Evolutionary conservation across 1,140 invertebrate species (phyloP).

Genomic region (Streblospio benedicti): DNA sequence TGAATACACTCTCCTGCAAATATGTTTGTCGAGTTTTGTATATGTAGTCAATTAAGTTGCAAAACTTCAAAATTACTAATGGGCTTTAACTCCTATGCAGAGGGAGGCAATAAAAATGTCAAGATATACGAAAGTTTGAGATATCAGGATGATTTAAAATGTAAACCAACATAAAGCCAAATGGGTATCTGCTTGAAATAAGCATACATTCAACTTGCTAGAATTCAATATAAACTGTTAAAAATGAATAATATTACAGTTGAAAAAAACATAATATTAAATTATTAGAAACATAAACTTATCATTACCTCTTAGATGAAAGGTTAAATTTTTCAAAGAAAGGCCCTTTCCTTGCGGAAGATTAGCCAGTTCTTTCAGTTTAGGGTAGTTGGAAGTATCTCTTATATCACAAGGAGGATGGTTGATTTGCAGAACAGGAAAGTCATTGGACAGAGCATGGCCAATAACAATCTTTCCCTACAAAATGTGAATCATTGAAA

Average conservation of each 20-base stretch:
- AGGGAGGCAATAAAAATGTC: too few species aligned
- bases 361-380: conserved; percentile 50
- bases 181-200: too few species aligned
- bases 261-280: neutral
- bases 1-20: conserved; percentile 25
- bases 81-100: too few species aligned
- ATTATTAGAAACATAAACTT: neutral
- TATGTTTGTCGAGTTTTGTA: too few species aligned
- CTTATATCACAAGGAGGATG: conserved; percentile 66
- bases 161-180: too few species aligned
- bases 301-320: conserved; percentile 61
- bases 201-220: too few species aligned
- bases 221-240: too few species aligned
- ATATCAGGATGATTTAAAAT: too few species aligned
- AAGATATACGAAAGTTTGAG: too few species aligned
- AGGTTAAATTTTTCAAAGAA: conserved; percentile 65
- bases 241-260: neutral
- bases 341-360: conserved; percentile 56
- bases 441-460: conserved; percentile 75
- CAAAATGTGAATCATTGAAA: conserved; percentile 37
- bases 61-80: too few species aligned
- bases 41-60: too few species aligned
- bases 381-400: conserved; percentile 70
- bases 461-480: conserved; percentile 69
- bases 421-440: conserved; percentile 66